phyloP scores from a whole-genome alignment of 1,140 invertebrate genomes.

The Brachionus manjavacas region DNA sequence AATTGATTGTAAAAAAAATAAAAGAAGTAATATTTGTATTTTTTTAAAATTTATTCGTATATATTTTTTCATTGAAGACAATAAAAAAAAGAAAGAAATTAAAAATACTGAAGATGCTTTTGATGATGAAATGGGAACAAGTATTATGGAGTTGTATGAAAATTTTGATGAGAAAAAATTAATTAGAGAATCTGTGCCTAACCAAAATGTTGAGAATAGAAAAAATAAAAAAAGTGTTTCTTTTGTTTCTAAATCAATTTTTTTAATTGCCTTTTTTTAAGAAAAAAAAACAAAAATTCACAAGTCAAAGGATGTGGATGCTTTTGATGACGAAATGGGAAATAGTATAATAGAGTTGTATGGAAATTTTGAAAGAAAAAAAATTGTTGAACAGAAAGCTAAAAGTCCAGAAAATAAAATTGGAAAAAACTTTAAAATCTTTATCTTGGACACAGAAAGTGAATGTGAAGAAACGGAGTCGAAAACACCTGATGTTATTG shows the following conservation, averaged over 20 bases:
- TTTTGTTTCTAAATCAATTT: too few species aligned
- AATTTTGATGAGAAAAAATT: neutral
- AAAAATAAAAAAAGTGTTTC: neutral
- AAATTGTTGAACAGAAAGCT: neutral
- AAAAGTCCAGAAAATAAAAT: neutral
- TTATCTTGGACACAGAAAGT: slow-evolving; percentile 10
- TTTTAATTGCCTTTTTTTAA: neutral
- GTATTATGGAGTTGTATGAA: slow-evolving; percentile 1
- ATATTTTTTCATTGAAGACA: neutral
- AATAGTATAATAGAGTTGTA: slow-evolving; percentile 34
- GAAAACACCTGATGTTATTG: neutral
- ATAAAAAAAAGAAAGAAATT: neutral
- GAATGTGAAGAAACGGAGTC: neutral
- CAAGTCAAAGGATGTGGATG: neutral
- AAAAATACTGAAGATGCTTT: neutral
- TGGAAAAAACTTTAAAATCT: neutral
- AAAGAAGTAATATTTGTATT: neutral
- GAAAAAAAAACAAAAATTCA: neutral
- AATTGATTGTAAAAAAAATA: slow-evolving; percentile 14
- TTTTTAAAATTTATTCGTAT: neutral
- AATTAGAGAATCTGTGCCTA: neutral
- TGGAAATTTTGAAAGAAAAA: neutral
- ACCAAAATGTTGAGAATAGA: neutral
- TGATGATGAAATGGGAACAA: neutral
- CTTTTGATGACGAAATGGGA: neutral